Evolutionary conservation across 2,113 vertebrate species (phyloP), one percentile per base, ranked within the genome.

Genomic region (Oophaga pumilio): DNA sequence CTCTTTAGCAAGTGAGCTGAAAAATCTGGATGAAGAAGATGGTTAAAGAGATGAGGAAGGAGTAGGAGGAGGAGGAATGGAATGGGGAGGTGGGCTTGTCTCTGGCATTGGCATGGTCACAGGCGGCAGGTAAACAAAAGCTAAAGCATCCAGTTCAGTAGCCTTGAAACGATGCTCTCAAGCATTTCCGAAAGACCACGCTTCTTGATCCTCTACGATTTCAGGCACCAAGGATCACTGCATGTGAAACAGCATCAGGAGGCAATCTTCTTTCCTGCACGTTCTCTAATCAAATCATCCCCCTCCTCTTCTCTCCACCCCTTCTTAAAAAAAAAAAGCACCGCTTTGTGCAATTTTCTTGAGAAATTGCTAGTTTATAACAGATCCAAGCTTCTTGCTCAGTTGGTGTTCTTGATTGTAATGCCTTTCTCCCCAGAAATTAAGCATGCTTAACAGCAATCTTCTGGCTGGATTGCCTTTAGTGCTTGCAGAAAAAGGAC

Each of bases 171-270:
- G 90, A 90, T 71, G 59, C 88, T 82, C 52, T 89, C 68, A 74
- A 84, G 90, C 90, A 90, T 90, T 85, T 89, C 90, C 26, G 86
- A 82, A 74, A 73, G 90, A 90, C 87, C 78, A 88, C 80, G 89
- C 69, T 87, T 89, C 90, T 88, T 62, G 24, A 84, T 84, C 71
- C 81, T 84, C 80, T 78, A 17, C 76, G 69, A 88, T 88, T 88
- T 84, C 87, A 88, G 81, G 73, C 87, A 84, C 87, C 81, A 88
- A 88, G 50, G n/a, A 88, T 80, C 69, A 93, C 94, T 90, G 94
- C 92, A 90, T 90, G 85, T 85, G 92, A 91, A 93, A 94, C 93
- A 92, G 94, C 94, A 94, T 95, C 95, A 94, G 94, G 93, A 94
- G 94, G 92, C 94, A 87, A 90, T 92, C 93, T 93, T 91, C 92